Percentiles rank a stretch among this genome's conserved stretches.
phyloP scores from a whole-genome alignment of 2,888 invertebrate species.

The Timandra comae region DNA sequence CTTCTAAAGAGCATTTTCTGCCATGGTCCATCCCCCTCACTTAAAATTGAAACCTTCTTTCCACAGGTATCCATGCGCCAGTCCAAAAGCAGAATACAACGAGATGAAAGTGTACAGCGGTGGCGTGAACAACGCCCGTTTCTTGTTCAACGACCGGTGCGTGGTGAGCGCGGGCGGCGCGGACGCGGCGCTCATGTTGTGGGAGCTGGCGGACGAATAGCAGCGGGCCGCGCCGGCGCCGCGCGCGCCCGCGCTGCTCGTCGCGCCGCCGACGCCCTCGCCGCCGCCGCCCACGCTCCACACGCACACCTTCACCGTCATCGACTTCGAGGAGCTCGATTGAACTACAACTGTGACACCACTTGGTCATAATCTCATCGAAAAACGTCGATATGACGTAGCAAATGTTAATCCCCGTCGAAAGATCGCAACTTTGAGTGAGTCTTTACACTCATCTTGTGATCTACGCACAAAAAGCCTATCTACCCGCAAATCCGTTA shows the following conservation, averaged over 20 bases:
- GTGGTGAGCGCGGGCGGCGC: slow-evolving; percentile 90
- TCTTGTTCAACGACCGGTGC: slow-evolving; percentile 91
- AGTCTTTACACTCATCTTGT: no score
- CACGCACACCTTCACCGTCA: slow-evolving; percentile 50
- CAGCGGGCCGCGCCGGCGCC: slow-evolving; percentile 51
- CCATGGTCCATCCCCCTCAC: no score
- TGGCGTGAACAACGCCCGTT: slow-evolving; percentile 85
- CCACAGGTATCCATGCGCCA: slow-evolving; percentile 88
- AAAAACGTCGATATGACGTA: no score
- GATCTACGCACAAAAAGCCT: no score
- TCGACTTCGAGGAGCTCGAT: slow-evolving; percentile 63
- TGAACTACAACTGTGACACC: no score
- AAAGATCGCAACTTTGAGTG: no score
- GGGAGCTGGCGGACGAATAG: slow-evolving; percentile 91
- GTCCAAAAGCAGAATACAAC: slow-evolving; percentile 90
- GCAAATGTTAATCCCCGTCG: no score
- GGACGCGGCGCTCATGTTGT: slow-evolving; percentile 93
- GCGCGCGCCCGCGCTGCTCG: slow-evolving; percentile 50
- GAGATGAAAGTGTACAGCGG: slow-evolving; percentile 93
- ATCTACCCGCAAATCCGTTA: no score
- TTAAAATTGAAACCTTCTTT: no score
- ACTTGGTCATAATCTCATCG: no score
- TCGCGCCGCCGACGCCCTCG: slow-evolving; percentile 62
- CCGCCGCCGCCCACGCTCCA: slow-evolving; percentile 48
- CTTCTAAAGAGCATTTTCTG: no score